Conservation (phyloP, 2,797 vertebrate species). For the Betta splendens region DNA sequence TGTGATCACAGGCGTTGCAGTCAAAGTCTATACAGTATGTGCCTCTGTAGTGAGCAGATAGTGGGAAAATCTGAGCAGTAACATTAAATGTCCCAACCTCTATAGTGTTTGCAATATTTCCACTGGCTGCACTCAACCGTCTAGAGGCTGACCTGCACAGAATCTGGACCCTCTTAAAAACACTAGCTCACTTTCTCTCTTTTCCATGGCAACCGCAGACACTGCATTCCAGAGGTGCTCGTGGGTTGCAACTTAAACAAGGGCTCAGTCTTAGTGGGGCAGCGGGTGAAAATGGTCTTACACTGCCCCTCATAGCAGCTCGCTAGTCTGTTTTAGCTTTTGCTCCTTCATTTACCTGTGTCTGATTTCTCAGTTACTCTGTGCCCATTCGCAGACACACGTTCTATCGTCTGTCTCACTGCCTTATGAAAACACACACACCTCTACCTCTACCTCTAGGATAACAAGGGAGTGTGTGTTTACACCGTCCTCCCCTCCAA, state of each 20-base stretch:
- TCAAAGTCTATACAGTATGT: conserved; percentile 1
- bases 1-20: conserved; percentile 14
- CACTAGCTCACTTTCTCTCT: conserved; percentile 66
- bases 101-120: conserved; percentile 41
- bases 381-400: conserved; percentile 17
- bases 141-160: conserved; percentile 60
- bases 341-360: conserved; percentile 31
- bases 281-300: conserved; percentile 52
- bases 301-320: conserved; percentile 30
- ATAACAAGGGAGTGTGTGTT: conserved; percentile 45
- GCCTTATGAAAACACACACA: conserved; percentile 29
- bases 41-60: conserved; percentile 23
- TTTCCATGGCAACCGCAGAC: conserved; percentile 83
- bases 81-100: conserved; percentile 24
- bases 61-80: conserved; percentile 23
- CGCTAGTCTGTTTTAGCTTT: conserved; percentile 9
- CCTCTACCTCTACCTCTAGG: conserved; percentile 40
- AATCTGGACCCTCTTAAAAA: conserved; percentile 54
- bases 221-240: conserved; percentile 80
- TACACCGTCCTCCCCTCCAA: conserved; percentile 58
- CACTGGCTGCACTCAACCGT: conserved; percentile 34
- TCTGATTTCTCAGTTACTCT: conserved; percentile 35
- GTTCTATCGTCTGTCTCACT: conserved; percentile 6
- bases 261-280: conserved; percentile 69
- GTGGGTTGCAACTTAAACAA: conserved; percentile 80